A percentile compares a stretch with the other conserved stretches of the same genome.
These are phyloP conservation scores for Dusona sp. DNA, from an alignment of 2,888 invertebrate species.

Conservation along the genomic window DNA sequence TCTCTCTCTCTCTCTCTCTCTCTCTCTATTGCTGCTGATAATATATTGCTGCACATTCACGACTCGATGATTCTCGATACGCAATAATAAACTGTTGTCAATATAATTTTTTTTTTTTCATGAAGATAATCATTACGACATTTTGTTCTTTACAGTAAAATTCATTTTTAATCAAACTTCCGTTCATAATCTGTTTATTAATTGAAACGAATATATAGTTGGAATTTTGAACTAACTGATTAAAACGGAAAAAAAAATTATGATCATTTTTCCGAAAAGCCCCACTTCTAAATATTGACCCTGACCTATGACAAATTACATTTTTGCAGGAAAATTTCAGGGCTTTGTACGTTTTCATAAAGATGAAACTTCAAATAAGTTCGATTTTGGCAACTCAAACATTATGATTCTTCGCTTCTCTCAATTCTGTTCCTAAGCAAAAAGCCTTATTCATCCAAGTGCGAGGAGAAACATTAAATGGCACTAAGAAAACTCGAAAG, in stretches of 20 bases:
- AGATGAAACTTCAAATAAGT: background rate
- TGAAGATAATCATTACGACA: background rate
- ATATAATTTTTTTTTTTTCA: constrained; percentile 25
- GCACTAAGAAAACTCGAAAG: constrained; percentile 76
- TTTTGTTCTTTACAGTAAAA: background rate
- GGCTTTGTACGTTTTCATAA: background rate
- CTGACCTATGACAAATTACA: background rate
- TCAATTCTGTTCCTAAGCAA: background rate
- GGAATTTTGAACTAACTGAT: no score
- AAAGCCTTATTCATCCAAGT: background rate
- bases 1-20: constrained; percentile 7
- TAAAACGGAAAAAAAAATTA: no score
- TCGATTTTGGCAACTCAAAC: background rate
- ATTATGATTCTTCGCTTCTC: background rate
- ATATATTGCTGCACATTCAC: constrained; percentile 40
- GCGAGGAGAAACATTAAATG: constrained; percentile 72
- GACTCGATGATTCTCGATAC: constrained; percentile 33
- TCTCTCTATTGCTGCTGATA: background rate
- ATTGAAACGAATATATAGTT: background rate
- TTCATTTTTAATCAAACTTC: no score
- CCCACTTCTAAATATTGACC: no score
- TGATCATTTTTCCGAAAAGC: no score
- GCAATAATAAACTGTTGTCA: constrained; percentile 14
- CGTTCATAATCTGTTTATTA: background rate
- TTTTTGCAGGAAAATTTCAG: background rate